Conservation (phyloP, 2,113 vertebrate species). For the Bufo gargarizans region DNA sequence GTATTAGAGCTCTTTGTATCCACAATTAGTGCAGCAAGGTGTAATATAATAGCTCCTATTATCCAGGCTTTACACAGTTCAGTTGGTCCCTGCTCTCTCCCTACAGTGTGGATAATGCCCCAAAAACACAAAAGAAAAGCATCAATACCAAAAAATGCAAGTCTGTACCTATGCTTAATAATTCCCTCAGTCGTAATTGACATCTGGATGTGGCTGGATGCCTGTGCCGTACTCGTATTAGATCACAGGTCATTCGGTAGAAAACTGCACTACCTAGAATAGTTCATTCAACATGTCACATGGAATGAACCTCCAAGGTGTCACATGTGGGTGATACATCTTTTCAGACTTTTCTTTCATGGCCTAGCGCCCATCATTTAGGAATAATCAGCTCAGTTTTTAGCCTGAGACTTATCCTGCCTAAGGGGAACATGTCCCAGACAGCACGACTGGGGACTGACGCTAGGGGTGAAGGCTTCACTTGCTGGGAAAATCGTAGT, state of each 20-base stretch:
- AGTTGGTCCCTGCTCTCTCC: no score
- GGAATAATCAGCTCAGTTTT: conserved; percentile 75
- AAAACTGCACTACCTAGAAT: background rate
- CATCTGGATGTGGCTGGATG: no score
- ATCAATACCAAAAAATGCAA: no score
- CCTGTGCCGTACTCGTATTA: background rate
- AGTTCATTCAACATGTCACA: conserved; percentile 58
- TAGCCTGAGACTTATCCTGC: conserved; percentile 69
- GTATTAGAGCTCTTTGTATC: no score
- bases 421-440: conserved; percentile 69
- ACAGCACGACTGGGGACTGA: conserved; percentile 70
- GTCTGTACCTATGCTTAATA: no score
- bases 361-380: conserved; percentile 71
- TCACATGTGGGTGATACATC: conserved; percentile 69
- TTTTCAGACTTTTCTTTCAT: conserved; percentile 67
- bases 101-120: no score
- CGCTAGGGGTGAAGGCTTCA: conserved; percentile 70
- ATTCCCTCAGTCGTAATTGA: no score
- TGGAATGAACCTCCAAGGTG: conserved; percentile 70
- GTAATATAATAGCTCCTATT: no score
- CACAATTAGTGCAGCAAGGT: no score
- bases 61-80: no score
- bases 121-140: no score
- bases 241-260: background rate
- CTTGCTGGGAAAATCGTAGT: conserved; percentile 67